Evolutionary conservation across 2,888 invertebrate genomes (phyloP).

Genomic region (Amblyteles armatorius): DNA sequence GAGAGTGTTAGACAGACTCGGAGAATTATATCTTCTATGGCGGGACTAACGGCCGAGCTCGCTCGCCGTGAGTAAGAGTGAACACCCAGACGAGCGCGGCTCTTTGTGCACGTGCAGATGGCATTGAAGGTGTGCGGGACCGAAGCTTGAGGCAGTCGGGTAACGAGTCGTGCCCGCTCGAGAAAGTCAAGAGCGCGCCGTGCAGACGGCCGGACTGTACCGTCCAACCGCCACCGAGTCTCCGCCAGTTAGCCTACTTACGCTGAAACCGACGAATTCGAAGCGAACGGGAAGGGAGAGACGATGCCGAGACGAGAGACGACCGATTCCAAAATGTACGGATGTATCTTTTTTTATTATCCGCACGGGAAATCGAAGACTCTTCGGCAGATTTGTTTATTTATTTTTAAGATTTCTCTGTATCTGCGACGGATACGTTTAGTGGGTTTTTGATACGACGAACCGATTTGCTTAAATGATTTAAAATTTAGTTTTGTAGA

Average conservation of each 20-base stretch:
- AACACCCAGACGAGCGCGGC: slow-evolving; percentile 30
- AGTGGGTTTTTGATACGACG: no score
- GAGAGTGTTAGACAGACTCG: slow-evolving; percentile 24
- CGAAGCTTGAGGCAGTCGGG: slow-evolving; percentile 56
- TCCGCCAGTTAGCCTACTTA: slow-evolving; percentile 81
- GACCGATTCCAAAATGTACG: neutral
- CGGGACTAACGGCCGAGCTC: slow-evolving; percentile 37
- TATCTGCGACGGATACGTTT: no score
- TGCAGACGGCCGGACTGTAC: slow-evolving; percentile 48
- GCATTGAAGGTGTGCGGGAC: slow-evolving; percentile 23
- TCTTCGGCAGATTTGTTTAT: neutral
- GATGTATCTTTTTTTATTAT: neutral
- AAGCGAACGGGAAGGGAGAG: slow-evolving; percentile 34
- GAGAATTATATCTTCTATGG: slow-evolving; percentile 12
- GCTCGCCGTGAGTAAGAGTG: slow-evolving; percentile 51
- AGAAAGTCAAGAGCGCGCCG: slow-evolving; percentile 82
- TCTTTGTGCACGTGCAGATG: slow-evolving; percentile 23
- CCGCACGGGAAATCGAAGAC: neutral
- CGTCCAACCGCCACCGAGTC: slow-evolving; percentile 50
- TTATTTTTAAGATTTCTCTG: neutral
- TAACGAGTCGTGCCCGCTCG: slow-evolving; percentile 68
- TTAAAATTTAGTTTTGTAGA: no score
- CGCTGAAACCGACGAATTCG: slow-evolving; percentile 67
- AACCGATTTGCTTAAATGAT: no score
- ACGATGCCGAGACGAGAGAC: slow-evolving; percentile 27